Base-by-base conservation (phyloP, 1,140 invertebrate genomes). In the Trichonephila clavata region DNA sequence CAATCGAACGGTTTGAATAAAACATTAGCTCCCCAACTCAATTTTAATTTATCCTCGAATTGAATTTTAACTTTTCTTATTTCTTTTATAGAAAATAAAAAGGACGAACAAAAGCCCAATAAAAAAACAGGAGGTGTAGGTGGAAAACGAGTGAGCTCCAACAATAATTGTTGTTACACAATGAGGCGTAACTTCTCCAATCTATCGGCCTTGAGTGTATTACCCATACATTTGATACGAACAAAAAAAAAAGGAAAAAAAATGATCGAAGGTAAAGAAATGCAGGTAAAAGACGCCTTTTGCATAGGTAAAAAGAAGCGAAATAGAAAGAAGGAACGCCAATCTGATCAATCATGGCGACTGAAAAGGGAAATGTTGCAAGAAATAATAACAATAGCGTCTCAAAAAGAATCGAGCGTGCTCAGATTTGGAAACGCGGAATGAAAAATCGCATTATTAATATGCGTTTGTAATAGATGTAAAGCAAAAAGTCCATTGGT, bases 391-490 rank as follows among this genome's bases (percentile, higher is more conserved):
- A 90, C 68, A 80, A 90, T 90, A 80, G 57, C 16, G 77, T 61
- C 81, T n/a, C 13, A 60, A 24, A 60, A 81, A 60, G 32, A 24
- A 77, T 68, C 39, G 39, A 80, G 88, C 68, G 88, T 90, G 88
- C 65, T 43, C 21, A 4, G 65, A 39, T 88, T 59, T 80, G 2
- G 88, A 24, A 32, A 61, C 20, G 32, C 24, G 24, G n/a, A 65
- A 65, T 92, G 90, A 84, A 84, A 92, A 92, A 92, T 84, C 89
- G n/a, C 68, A 68, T 92, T 92, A 80, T 92, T 92, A 92, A 92
- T 92, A 92, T 84, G 80, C 90, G 27, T 92, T 92, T 92, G 60
- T 63, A 92, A 84, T 65, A 50, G 60, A 65, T 63, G 80, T 92
- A 84, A 63, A 63, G 71, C 59, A 59, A 65, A n/a, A 65, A 65